These are phyloP conservation scores for Pyrgus malvae DNA, from an alignment of 2,888 invertebrate genomes.

Conservation along the genomic window DNA sequence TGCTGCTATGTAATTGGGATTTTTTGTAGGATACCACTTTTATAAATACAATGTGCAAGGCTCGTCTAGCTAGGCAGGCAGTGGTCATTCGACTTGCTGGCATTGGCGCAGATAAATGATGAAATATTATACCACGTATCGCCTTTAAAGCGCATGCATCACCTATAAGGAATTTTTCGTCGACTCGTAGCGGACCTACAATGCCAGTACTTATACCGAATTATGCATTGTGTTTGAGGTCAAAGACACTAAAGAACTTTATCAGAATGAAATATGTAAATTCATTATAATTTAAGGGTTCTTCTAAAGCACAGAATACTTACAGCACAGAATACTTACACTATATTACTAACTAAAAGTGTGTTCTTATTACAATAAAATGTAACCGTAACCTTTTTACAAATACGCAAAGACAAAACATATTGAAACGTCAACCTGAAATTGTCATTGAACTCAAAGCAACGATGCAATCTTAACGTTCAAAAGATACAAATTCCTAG, in stretches of 20 bases:
- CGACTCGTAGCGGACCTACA: background rate
- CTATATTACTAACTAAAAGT: too few relatives aligned
- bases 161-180: constrained; percentile 14
- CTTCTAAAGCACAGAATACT: too few relatives aligned
- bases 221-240: background rate
- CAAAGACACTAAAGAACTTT: background rate
- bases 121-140: constrained; percentile 14
- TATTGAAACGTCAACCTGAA: too few relatives aligned
- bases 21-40: constrained; percentile 54
- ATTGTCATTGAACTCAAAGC: background rate
- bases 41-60: constrained; percentile 49
- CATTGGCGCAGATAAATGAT: constrained; percentile 18
- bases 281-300: too few relatives aligned
- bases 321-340: too few relatives aligned
- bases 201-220: background rate
- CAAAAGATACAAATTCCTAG: background rate
- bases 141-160: constrained; percentile 21
- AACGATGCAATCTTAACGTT: background rate
- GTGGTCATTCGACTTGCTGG: constrained; percentile 23
- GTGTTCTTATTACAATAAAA: too few relatives aligned
- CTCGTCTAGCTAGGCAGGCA: constrained; percentile 35
- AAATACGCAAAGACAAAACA: too few relatives aligned
- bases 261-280: background rate
- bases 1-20: constrained; percentile 52
- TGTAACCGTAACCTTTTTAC: too few relatives aligned